Conservation (phyloP, 2,113 vertebrate species). For the Myxocyprinus asiaticus region DNA sequence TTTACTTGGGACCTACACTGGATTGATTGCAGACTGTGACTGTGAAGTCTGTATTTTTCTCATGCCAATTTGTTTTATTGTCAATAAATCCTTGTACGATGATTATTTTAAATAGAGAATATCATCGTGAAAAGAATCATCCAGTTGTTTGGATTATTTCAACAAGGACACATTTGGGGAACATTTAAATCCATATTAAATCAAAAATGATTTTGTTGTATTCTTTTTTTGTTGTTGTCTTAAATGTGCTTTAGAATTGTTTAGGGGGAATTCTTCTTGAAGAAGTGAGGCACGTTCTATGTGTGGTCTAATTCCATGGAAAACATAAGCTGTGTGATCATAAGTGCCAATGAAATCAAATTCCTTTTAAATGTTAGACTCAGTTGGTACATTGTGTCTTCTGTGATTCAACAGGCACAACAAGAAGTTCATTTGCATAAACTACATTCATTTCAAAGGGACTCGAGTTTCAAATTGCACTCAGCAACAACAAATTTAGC, state of each 20-base stretch:
- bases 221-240: neutral
- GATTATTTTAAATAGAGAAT: neutral
- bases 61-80: constrained; percentile 19
- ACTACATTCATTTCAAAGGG: constrained; percentile 21
- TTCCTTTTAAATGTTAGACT: constrained; percentile 17
- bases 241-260: neutral
- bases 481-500: constrained; percentile 10
- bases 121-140: neutral
- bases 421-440: constrained; percentile 7
- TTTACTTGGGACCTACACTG: constrained; percentile 44
- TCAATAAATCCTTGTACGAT: neutral
- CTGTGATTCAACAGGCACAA: neutral
- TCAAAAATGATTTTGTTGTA: neutral
- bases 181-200: neutral
- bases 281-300: constrained; percentile 22
- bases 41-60: constrained; percentile 18
- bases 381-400: constrained; percentile 4
- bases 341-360: constrained; percentile 34
- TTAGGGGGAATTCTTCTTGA: too few relatives aligned
- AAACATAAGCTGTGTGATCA: constrained; percentile 40
- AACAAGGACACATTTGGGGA: neutral
- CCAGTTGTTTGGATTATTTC: constrained; percentile 1
- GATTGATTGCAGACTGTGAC: constrained; percentile 43
- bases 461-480: neutral
- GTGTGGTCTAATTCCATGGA: constrained; percentile 16